These are phyloP conservation scores for Bombus superbus DNA, from an alignment of 1,140 invertebrate genomes.

Conservation along the genomic window DNA sequence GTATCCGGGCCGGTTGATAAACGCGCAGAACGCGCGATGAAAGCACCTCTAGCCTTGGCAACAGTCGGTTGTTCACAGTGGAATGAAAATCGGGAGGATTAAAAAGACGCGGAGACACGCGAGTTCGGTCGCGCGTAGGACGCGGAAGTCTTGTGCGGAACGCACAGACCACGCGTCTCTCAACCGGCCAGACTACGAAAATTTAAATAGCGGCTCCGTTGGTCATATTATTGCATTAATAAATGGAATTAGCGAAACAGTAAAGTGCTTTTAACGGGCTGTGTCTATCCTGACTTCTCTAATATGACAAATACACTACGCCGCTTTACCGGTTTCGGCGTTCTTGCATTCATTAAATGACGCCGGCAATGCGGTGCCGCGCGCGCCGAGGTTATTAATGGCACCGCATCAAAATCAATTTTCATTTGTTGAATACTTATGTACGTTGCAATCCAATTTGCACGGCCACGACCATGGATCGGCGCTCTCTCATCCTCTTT, in stretches of 20 bases:
- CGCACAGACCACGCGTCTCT: constrained; percentile 21
- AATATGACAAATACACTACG: constrained; percentile 78
- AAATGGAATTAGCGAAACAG: constrained; percentile 78
- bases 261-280: constrained; percentile 80
- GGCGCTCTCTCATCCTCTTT: neutral
- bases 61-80: neutral
- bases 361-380: constrained; percentile 71
- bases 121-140: constrained; percentile 8
- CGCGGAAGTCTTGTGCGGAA: constrained; percentile 31
- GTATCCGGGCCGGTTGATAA: constrained; percentile 60
- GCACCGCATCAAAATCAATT: constrained; percentile 81
- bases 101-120: constrained; percentile 48
- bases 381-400: constrained; percentile 78
- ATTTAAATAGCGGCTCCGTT: constrained; percentile 66
- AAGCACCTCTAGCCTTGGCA: constrained; percentile 48
- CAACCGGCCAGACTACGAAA: constrained; percentile 19
- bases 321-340: constrained; percentile 62
- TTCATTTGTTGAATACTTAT: constrained; percentile 82
- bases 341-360: constrained; percentile 80
- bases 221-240: constrained; percentile 72
- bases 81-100: constrained; percentile 59
- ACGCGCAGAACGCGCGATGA: constrained; percentile 64
- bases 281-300: constrained; percentile 75
- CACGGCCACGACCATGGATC: constrained; percentile 55
- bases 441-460: constrained; percentile 82